Percentiles rank a stretch among this genome's conserved stretches.
phyloP scores from a whole-genome alignment of 2,113 vertebrate genomes.

The Proterorhinus semilunaris region DNA sequence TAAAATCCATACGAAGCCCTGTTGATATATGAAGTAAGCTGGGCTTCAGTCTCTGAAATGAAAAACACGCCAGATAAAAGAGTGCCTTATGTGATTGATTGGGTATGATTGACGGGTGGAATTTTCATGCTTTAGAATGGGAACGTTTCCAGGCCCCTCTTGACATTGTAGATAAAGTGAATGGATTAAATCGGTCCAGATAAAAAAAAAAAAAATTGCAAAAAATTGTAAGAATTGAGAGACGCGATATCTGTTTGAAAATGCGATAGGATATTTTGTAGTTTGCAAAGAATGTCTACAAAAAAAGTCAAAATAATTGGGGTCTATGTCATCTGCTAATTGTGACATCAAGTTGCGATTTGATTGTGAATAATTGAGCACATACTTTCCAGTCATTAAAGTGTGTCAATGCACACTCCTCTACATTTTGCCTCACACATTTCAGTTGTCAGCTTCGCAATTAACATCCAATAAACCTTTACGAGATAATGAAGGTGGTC shows the following conservation, averaged over 20 bases:
- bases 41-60: neutral
- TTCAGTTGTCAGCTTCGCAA: slow-evolving; percentile 42
- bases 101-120: neutral
- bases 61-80: neutral
- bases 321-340: too few relatives aligned
- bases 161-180: neutral
- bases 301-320: too few relatives aligned
- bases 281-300: too few relatives aligned
- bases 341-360: too few relatives aligned
- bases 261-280: too few relatives aligned
- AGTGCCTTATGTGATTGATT: neutral
- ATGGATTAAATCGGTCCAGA: neutral
- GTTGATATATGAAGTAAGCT: neutral
- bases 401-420: neutral
- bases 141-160: neutral
- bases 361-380: neutral
- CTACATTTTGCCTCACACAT: slow-evolving; percentile 32
- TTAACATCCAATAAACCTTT: slow-evolving; percentile 52
- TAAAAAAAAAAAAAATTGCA: neutral
- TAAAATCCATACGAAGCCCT: neutral
- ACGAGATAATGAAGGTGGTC: slow-evolving; percentile 36
- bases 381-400: neutral
- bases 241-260: too few relatives aligned
- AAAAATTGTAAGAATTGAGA: neutral
- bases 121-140: neutral